phyloP scores from a whole-genome alignment of 64 coral and sea anemone genomes.

The Astreopora myriophthalma region DNA sequence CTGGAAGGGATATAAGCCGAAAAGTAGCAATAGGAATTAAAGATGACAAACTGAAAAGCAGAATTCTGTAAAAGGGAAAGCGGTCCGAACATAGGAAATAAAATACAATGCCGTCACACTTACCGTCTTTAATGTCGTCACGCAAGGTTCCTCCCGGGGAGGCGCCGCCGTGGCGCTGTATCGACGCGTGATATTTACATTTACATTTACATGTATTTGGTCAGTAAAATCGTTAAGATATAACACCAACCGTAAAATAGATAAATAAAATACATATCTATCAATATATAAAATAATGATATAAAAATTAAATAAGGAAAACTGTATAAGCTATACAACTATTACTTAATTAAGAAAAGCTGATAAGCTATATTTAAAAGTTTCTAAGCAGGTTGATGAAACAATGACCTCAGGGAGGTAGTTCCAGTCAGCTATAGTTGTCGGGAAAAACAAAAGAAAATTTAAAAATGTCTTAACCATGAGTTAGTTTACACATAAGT shows the following conservation, averaged over 20 bases:
- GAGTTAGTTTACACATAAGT: too few species aligned
- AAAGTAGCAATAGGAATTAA: too few species aligned
- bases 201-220: neutral
- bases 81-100: too few species aligned
- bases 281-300: neutral
- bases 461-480: too few species aligned
- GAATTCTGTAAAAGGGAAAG: too few species aligned
- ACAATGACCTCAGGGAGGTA: slow-evolving; percentile 14
- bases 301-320: neutral
- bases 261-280: neutral
- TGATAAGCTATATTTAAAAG: neutral
- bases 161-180: too few species aligned
- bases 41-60: too few species aligned
- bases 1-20: too few species aligned
- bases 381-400: neutral
- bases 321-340: neutral
- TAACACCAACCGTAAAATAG: neutral
- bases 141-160: too few species aligned
- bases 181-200: too few species aligned
- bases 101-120: too few species aligned
- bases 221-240: neutral
- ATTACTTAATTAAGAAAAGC: neutral
- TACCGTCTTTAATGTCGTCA: too few species aligned
- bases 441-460: slow-evolving; percentile 45
- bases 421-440: slow-evolving; percentile 58